Conservation (phyloP, 2,888 invertebrate genomes). For the Thumatha senex region DNA sequence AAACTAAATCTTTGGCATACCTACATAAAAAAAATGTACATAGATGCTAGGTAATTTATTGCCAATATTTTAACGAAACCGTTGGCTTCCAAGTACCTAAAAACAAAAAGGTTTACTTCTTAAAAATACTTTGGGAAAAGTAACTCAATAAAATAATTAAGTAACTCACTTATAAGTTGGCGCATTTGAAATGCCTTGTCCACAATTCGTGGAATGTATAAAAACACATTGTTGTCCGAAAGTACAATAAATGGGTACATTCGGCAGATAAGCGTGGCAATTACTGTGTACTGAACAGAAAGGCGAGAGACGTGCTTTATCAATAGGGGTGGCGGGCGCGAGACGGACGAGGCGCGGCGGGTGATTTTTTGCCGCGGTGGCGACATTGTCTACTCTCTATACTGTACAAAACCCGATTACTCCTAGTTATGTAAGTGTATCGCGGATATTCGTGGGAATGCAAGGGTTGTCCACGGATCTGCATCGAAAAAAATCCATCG, state of each 20-base stretch:
- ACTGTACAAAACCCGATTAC: constrained; percentile 32
- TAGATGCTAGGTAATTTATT: too few species aligned
- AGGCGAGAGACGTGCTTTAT: constrained; percentile 60
- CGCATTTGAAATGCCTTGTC: background rate
- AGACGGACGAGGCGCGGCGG: constrained; percentile 20
- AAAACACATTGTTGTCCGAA: constrained; percentile 21
- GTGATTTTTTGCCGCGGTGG: constrained; percentile 46
- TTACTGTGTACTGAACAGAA: constrained; percentile 43
- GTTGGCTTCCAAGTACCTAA: too few species aligned
- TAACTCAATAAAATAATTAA: too few species aligned
- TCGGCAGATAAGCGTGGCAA: constrained; percentile 34
- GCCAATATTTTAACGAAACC: too few species aligned
- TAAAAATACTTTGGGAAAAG: too few species aligned
- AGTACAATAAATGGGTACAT: constrained; percentile 28
- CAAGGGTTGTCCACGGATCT: constrained; percentile 48
- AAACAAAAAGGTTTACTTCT: too few species aligned
- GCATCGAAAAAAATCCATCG: constrained; percentile 42
- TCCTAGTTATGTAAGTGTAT: constrained; percentile 25
- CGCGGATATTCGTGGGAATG: constrained; percentile 60
- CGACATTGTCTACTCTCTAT: constrained; percentile 30
- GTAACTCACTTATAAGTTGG: too few species aligned
- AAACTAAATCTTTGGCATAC: too few species aligned
- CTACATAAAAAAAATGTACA: too few species aligned
- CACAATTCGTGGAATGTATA: constrained; percentile 14
- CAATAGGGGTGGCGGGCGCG: constrained; percentile 41